phyloP scores from a whole-genome alignment of 2,888 invertebrate species.

The Aelia acuminata region DNA sequence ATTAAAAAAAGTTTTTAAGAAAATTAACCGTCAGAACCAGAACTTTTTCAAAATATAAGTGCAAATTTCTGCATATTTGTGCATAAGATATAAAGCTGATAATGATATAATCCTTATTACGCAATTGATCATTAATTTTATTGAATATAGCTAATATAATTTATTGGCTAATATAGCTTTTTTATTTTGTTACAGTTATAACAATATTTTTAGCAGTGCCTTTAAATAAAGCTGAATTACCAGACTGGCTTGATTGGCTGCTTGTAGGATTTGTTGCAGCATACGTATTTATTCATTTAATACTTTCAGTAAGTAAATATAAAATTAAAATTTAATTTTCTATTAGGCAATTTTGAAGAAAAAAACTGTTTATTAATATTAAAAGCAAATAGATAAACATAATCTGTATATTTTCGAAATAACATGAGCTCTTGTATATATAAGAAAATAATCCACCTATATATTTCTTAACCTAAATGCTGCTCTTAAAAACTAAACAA shows the following conservation, averaged over 20 bases:
- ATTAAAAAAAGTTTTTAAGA: too few species aligned
- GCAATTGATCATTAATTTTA: too few species aligned
- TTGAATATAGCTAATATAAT: conserved; percentile 36
- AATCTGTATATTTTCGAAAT: neutral
- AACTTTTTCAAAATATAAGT: too few species aligned
- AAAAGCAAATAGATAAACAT: neutral
- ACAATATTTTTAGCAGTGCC: conserved; percentile 94
- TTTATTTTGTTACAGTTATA: conserved; percentile 78
- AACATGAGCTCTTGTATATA: neutral
- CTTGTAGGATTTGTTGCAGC: conserved; percentile 90
- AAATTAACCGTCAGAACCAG: too few species aligned
- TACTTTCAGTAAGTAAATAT: conserved; percentile 81
- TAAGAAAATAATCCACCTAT: too few species aligned
- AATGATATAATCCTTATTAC: too few species aligned
- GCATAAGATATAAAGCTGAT: too few species aligned
- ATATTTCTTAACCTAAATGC: too few species aligned
- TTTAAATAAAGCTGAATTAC: conserved; percentile 87
- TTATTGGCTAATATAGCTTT: neutral
- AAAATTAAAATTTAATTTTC: neutral
- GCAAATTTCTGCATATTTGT: too few species aligned
- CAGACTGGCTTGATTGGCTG: conserved; percentile 89
- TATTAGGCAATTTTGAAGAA: neutral
- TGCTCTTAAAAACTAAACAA: too few species aligned
- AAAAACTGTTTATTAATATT: neutral
- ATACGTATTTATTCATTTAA: conserved; percentile 88